Evolutionary conservation across 1,140 invertebrate genomes (phyloP), one percentile per base, ranked within the genome.

Genomic region (Pollicipes pollicipes): DNA sequence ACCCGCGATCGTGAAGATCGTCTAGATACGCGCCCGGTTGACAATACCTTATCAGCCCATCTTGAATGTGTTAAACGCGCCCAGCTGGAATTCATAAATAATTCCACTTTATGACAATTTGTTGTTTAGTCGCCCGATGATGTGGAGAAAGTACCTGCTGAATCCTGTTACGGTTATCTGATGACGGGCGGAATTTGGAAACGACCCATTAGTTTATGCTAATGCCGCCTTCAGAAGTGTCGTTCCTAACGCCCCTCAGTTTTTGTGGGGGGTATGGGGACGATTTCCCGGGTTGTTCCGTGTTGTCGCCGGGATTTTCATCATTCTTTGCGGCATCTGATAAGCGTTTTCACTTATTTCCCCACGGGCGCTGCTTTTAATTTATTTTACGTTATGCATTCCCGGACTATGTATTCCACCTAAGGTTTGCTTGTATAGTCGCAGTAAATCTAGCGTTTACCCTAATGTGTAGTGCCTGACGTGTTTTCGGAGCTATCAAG

Each of bases 31-130:
- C 21, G 8, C 45, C 2, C 21, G 21, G 45, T 24, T 58, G 45
- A 58, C 45, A 58, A 58, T 58, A 58, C 45, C 45, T 58, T 58
- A 58, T 58, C 45, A 58, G 13, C 8, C 13, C 21, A 58, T 58
- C 45, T 58, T 58, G 45, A 58, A 58, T 58, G 45, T 58, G 45
- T 58, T 21, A 58, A 58, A 21, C 6, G 45, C 21, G 17, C 45
- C 45, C 45, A 58, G 45, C 45, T 58, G 45, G 45, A 58, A 58
- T 58, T 58, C 45, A 58, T 58, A 58, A 58, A 58, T 58, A 58
- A 58, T 58, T 58, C 45, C 45, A 24, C 21, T 24, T 10, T 58
- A 58, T 58, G 45, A 58, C 45, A 58, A 58, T 58, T 58, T 58
- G 45, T 58, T 58, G 45, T 58, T 58, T 58, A 58, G 45, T 21